phyloP scores from a whole-genome alignment of 2,113 vertebrate genomes.

The Chamaea fasciata region DNA sequence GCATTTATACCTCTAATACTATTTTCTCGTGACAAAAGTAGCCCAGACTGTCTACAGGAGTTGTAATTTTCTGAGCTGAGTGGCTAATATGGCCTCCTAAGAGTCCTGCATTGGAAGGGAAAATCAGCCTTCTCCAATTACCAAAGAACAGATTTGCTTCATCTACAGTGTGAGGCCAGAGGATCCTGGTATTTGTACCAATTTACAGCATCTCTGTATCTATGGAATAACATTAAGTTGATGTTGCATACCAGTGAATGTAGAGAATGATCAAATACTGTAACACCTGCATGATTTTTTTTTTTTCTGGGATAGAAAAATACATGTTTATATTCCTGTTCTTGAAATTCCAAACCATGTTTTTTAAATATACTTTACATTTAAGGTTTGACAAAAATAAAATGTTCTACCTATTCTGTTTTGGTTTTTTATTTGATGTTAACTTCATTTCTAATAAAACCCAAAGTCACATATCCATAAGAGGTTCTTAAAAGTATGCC shows the following conservation, averaged over 20 bases:
- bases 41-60: background rate
- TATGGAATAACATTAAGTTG: constrained; percentile 13
- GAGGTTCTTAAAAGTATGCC: background rate
- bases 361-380: constrained; percentile 52
- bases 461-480: background rate
- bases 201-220: constrained; percentile 26
- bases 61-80: background rate
- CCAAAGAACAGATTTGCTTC: constrained; percentile 73
- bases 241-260: constrained; percentile 33
- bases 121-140: constrained; percentile 48
- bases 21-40: background rate
- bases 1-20: background rate
- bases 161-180: constrained; percentile 24
- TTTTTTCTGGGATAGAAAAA: constrained; percentile 34
- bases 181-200: constrained; percentile 33
- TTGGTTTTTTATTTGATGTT: constrained; percentile 48
- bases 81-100: background rate
- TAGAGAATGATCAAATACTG: constrained; percentile 24
- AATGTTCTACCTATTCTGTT: constrained; percentile 42
- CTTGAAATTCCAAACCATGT: constrained; percentile 39
- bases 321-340: constrained; percentile 46
- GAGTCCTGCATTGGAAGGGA: constrained; percentile 33
- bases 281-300: constrained; percentile 17
- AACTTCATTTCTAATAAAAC: constrained; percentile 12
- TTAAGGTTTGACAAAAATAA: constrained; percentile 54